Evolutionary conservation across 2,113 vertebrate species (phyloP).

Genomic region (Odontophorus gujanensis): DNA sequence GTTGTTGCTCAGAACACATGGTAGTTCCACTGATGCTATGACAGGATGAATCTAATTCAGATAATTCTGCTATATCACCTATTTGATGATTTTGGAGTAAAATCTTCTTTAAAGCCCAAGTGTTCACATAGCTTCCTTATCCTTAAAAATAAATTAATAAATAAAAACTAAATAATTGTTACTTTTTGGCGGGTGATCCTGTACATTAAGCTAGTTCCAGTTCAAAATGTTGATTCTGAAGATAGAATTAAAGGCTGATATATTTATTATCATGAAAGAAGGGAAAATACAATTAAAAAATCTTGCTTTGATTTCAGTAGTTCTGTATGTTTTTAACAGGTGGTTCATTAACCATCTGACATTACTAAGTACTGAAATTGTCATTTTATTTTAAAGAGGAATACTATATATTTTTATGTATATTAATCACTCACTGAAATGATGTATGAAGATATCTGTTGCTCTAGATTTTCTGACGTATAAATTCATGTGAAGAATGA

Average conservation of each 20-base stretch:
- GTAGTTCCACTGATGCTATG: background rate
- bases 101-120: background rate
- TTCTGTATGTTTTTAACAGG: background rate
- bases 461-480: background rate
- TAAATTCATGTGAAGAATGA: background rate
- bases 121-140: background rate
- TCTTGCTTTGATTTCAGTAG: background rate
- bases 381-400: background rate
- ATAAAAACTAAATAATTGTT: background rate
- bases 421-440: slow-evolving; percentile 2
- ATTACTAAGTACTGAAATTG: background rate
- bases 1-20: background rate
- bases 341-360: background rate
- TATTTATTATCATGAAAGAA: background rate
- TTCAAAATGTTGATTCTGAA: background rate
- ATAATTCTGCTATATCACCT: background rate
- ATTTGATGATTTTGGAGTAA: background rate
- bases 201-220: background rate
- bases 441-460: background rate
- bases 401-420: background rate
- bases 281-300: background rate
- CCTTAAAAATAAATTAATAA: background rate
- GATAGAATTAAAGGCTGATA: background rate
- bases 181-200: background rate
- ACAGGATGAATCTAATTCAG: background rate